phyloP scores from a whole-genome alignment of 2,797 vertebrate genomes.

The Craterocephalus amniculus region DNA sequence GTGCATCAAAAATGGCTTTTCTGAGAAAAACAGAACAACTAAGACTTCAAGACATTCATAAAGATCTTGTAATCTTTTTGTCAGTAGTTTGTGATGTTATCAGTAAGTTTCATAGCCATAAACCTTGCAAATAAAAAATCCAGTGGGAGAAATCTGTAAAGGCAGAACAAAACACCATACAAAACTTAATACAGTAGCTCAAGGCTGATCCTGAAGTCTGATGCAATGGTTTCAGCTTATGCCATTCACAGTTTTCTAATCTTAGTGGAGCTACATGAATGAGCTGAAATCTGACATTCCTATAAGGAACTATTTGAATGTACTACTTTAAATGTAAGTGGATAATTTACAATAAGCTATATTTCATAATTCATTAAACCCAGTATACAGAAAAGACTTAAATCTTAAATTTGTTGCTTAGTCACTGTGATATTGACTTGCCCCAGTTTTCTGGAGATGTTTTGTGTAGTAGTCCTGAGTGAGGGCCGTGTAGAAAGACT shows the following conservation, averaged over 20 bases:
- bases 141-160: background rate
- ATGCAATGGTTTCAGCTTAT: too few species aligned
- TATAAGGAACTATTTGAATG: too few species aligned
- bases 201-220: background rate
- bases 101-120: background rate
- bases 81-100: background rate
- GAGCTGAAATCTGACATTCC: too few species aligned
- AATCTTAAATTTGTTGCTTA: background rate
- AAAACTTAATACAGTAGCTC: background rate
- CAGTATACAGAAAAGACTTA: background rate
- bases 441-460: constrained; percentile 84
- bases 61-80: background rate
- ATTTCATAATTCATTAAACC: background rate
- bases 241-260: too few species aligned
- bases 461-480: constrained; percentile 82
- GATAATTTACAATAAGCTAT: background rate
- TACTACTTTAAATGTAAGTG: background rate
- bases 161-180: background rate
- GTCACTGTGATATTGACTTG: constrained; percentile 67
- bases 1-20: background rate
- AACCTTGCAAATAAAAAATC: background rate
- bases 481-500: constrained; percentile 80
- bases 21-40: background rate
- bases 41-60: background rate
- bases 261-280: too few species aligned